Evolutionary conservation across 2,113 vertebrate genomes (phyloP), one percentile per base, ranked within the genome.

Genomic region (Alethe diademata): DNA sequence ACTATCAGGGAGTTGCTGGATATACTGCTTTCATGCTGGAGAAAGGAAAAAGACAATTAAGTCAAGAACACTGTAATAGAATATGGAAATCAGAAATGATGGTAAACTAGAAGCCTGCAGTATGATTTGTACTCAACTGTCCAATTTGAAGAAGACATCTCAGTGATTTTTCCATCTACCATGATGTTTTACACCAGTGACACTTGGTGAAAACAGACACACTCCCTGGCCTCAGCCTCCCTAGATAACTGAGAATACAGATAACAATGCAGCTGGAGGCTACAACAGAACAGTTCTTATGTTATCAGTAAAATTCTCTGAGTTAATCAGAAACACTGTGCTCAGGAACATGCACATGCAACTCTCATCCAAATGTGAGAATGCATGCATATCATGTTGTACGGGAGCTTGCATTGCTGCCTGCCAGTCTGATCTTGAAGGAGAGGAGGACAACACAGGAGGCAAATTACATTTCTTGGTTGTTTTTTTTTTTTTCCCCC

Each of bases 361-460:
- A 25, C 38, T 82, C 38, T 60, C 23, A 50, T 26, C 14, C 65
- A 78, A 78, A 54, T 1, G 2, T 45, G 38, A 36, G 1, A 0
- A 61, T 8, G 42, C 13, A 31, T 8, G 18, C 20, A 19, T 1
- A 14, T 3, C 2, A 3, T 18, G 10, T 13, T 67, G 12, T 22
- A 58, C 4, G 14, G 42, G 56, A 87, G 25, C 51, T n/a, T 50
- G 33, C 31, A 47, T 2, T 42, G 36, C 8, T 69, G 65, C 24
- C 74, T 64, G 33, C 5, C 28, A 58, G 11, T 18, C 78, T 50
- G 25, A 58, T 23, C 19, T 11, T 53, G 18, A 76, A 38, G 64
- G 20, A 43, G 6, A 62, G 8, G 35, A 87, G 4, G 5, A 71
- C 0, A 1, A 33, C 22, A 51, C 0, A 74, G 35, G 17, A 81